Evolutionary conservation across 2,113 vertebrate species (phyloP).

Genomic region (Forbesichthys agassizii): DNA sequence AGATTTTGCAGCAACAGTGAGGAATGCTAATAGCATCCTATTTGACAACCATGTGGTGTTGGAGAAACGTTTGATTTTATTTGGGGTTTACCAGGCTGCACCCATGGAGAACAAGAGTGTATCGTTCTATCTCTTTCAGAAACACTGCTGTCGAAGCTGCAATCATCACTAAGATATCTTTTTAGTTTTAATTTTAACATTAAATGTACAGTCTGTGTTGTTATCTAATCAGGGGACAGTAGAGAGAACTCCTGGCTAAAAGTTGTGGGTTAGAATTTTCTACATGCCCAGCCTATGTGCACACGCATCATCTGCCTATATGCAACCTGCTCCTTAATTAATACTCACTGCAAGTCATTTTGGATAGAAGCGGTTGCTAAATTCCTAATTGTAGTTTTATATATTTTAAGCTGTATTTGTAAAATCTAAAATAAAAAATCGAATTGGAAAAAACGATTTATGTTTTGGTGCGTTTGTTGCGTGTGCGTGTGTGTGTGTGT

Average conservation of each 20-base stretch:
- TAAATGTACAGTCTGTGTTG: background rate
- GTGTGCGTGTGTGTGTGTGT: background rate
- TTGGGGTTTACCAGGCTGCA: too few relatives aligned
- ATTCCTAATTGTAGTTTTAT: too few relatives aligned
- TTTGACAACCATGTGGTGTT: conserved; percentile 39
- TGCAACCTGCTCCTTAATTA: background rate
- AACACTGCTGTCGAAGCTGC: conserved; percentile 15
- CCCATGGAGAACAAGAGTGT: too few relatives aligned
- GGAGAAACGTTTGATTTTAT: background rate
- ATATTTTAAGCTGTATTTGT: background rate
- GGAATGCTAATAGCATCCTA: conserved; percentile 58
- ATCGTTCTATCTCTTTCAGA: too few relatives aligned
- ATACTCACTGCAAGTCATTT: background rate
- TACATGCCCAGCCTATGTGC: too few relatives aligned
- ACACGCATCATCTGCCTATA: too few relatives aligned
- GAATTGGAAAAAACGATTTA: too few relatives aligned
- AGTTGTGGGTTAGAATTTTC: too few relatives aligned
- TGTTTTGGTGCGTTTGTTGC: too few relatives aligned
- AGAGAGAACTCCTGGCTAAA: too few relatives aligned
- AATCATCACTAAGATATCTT: conserved; percentile 9
- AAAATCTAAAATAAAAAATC: background rate
- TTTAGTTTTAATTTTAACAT: conserved; percentile 15
- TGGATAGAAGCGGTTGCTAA: too few relatives aligned
- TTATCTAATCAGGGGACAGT: too few relatives aligned
- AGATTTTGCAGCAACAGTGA: conserved; percentile 52